Evolutionary conservation across 1,140 invertebrate genomes (phyloP).

Genomic region (Aculops lycopersici): DNA sequence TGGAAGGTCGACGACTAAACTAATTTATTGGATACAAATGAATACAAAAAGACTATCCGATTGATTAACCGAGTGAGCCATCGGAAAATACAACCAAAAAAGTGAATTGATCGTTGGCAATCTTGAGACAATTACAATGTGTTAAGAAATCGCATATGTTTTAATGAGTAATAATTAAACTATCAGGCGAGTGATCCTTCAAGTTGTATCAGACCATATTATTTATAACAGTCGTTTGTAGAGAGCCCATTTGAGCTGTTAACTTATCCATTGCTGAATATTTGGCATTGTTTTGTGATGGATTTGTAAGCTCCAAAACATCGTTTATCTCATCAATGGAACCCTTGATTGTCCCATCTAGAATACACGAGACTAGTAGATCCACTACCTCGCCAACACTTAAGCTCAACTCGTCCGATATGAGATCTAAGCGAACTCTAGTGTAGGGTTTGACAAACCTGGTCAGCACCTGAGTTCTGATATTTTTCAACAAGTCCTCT

Average conservation of each 20-base stretch:
- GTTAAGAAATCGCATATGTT: too few species aligned
- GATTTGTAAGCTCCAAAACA: conserved; percentile 54
- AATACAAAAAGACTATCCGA: too few species aligned
- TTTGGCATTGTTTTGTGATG: conserved; percentile 41
- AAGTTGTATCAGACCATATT: conserved; percentile 21
- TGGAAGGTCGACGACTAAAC: too few species aligned
- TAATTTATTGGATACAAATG: too few species aligned
- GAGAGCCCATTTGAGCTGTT: conserved; percentile 53
- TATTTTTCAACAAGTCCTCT: conserved; percentile 83
- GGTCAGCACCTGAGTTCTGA: conserved; percentile 84
- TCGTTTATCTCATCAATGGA: conserved; percentile 88
- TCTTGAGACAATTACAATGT: too few species aligned
- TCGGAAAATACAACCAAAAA: too few species aligned
- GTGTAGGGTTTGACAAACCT: conserved; percentile 94
- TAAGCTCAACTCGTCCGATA: conserved; percentile 77
- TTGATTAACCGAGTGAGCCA: too few species aligned
- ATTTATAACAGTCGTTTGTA: conserved; percentile 52
- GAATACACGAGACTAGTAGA: conserved; percentile 85
- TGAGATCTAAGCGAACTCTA: conserved; percentile 85
- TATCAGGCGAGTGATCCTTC: too few species aligned
- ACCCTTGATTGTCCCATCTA: conserved; percentile 85
- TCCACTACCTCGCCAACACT: conserved; percentile 81
- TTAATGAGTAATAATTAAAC: too few species aligned
- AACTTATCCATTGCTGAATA: conserved; percentile 83
- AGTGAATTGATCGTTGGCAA: too few species aligned